phyloP scores from a whole-genome alignment of 2,888 invertebrate genomes.

The Pyrgus malvae region DNA sequence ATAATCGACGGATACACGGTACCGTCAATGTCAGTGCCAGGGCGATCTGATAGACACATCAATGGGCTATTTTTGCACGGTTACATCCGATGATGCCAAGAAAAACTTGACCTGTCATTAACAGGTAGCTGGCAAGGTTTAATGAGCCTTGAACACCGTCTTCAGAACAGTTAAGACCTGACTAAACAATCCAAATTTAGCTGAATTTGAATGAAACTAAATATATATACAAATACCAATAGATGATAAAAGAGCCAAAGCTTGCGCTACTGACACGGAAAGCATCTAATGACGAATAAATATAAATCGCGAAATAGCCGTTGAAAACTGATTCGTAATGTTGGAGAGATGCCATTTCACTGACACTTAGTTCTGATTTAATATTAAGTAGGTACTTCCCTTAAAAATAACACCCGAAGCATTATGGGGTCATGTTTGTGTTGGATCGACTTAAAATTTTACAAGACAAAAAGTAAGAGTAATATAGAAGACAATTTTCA shows the following conservation, averaged over 20 bases:
- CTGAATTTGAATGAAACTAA: not conserved
- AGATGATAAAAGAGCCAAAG: too few relatives aligned
- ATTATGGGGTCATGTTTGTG: not conserved
- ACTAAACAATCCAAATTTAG: not conserved
- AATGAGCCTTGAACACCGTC: conserved; percentile 3
- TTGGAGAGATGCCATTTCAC: conserved; percentile 18
- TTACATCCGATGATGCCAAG: conserved; percentile 56
- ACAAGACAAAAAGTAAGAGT: too few relatives aligned
- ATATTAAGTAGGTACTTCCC: not conserved
- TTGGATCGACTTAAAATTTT: too few relatives aligned
- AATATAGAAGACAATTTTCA: too few relatives aligned
- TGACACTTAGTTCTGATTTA: not conserved
- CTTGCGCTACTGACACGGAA: not conserved
- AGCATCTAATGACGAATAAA: not conserved
- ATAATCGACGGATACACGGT: conserved; percentile 44
- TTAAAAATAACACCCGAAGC: not conserved
- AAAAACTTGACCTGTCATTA: conserved; percentile 63
- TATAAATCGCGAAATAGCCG: not conserved
- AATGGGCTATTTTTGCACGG: conserved; percentile 66
- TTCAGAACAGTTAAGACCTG: not conserved
- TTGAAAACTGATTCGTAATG: conserved; percentile 7
- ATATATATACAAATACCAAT: not conserved
- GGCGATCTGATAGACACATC: conserved; percentile 63
- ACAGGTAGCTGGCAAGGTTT: conserved; percentile 36
- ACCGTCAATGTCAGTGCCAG: conserved; percentile 75